Base-by-base conservation (phyloP, 1,140 invertebrate species). In the Bombus fervidus region DNA sequence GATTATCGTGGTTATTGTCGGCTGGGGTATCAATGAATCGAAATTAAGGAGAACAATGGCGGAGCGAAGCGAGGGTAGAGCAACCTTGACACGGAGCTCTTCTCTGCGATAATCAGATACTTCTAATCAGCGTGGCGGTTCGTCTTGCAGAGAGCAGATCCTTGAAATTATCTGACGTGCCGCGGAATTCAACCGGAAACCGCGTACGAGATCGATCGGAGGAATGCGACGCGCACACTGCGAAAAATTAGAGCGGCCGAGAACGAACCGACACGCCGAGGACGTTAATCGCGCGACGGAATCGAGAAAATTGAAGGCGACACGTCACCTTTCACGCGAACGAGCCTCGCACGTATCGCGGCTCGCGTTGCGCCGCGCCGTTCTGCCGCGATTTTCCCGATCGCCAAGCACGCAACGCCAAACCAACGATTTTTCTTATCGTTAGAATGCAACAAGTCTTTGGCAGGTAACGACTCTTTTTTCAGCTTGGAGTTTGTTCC, bases 261-360 rank as follows among this genome's bases (percentile, higher is more conserved):
- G 57, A 34, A 39, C 28, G 43, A 47, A 22, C 41, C 47, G 75
- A 64, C 57, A 41, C 57, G 37, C 4, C 31, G 73, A 57, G 37
- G 41, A 77, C 74, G 81, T 69, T 77, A 57, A 83, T 76, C 62
- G 64, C 73, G 75, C 75, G 39, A 39, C 37, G n/a, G 68, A 31
- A 53, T 39, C 22, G 62, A 68, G 81, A 66, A 83, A 83, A 83
- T 83, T 53, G 73, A 77, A 47, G 59, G 59, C 34, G 41, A n/a
- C 74, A 64, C 72, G 41, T 83, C 73, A 66, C 43, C 64, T 83
- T 77, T 77, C 81, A 53, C 41, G 72, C 39, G 62, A 82, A 76
- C 64, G n/a, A 43, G 43, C 31, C 57, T 39, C 28, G 66, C 25
- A 22, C 12, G 73, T 53, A 25, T 8, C 18, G 22, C 31, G 73